These are phyloP conservation scores for Trissolcus brochymenae DNA, from an alignment of 2,888 invertebrate species.

Conservation along the genomic window DNA sequence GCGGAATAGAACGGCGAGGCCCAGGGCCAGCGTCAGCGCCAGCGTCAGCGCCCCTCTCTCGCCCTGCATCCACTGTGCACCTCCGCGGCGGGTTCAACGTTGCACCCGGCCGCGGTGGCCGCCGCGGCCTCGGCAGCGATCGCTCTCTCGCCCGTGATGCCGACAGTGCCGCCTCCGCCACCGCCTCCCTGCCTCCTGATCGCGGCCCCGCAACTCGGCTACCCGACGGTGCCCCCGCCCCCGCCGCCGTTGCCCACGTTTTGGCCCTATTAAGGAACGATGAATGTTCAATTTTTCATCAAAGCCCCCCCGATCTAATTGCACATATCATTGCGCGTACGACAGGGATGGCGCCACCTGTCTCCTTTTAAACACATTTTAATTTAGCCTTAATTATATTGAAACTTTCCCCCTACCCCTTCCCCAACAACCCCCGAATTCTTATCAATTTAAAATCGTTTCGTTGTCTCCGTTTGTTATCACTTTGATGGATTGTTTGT, in stretches of 20 bases:
- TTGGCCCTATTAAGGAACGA: slow-evolving; percentile 71
- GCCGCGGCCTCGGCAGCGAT: slow-evolving; percentile 69
- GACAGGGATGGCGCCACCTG: slow-evolving; percentile 44
- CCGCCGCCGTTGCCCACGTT: slow-evolving; percentile 74
- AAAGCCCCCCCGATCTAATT: slow-evolving; percentile 21
- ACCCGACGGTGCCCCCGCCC: slow-evolving; percentile 71
- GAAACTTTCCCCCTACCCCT: too few species aligned
- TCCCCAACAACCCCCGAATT: too few species aligned
- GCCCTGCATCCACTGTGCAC: slow-evolving; percentile 67
- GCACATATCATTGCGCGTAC: slow-evolving; percentile 42
- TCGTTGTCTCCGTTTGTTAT: neutral
- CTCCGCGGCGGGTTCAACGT: slow-evolving; percentile 61
- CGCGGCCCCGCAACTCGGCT: slow-evolving; percentile 70
- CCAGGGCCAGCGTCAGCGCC: slow-evolving; percentile 75
- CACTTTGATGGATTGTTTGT: slow-evolving; percentile 12
- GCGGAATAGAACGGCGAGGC: slow-evolving; percentile 76
- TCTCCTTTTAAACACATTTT: neutral
- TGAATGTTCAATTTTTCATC: slow-evolving; percentile 1
- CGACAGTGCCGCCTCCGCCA: slow-evolving; percentile 70
- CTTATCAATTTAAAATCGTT: neutral
- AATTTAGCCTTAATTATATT: too few species aligned
- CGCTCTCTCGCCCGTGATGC: slow-evolving; percentile 75
- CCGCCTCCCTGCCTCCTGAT: slow-evolving; percentile 73
- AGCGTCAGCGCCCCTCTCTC: slow-evolving; percentile 71
- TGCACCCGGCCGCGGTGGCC: slow-evolving; percentile 69